Evolutionary conservation across 2,888 invertebrate genomes (phyloP).

Genomic region (Trachelus stipa): DNA sequence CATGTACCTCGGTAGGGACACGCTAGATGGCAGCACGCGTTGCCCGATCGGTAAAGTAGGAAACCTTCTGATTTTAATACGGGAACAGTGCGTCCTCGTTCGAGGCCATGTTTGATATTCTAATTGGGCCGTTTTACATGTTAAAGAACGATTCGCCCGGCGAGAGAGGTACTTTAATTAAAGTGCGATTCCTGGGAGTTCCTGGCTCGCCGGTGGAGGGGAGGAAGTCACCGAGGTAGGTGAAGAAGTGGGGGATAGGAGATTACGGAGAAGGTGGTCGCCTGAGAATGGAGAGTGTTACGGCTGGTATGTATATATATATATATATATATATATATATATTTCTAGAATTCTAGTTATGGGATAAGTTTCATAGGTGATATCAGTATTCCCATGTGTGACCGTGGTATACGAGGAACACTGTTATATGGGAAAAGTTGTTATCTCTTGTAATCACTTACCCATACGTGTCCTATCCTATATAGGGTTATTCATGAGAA

Average conservation of each 20-base stretch:
- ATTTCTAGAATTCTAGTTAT: neutral
- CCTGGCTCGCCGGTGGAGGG: neutral
- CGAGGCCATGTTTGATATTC: slow-evolving; percentile 56
- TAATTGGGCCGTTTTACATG: slow-evolving; percentile 56
- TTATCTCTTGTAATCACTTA: neutral
- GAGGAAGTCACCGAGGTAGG: neutral
- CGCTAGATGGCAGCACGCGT: neutral
- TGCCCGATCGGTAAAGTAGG: neutral
- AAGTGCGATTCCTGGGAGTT: slow-evolving; percentile 19
- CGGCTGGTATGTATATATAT: neutral
- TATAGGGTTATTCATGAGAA: no score
- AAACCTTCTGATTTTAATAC: neutral
- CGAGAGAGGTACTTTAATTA: slow-evolving; percentile 48
- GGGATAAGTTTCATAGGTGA: neutral
- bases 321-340: neutral
- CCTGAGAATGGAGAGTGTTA: slow-evolving; percentile 23
- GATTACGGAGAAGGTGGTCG: slow-evolving; percentile 15
- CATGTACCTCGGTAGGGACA: neutral
- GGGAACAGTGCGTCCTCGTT: slow-evolving; percentile 15
- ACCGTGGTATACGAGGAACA: neutral
- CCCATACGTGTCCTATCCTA: neutral
- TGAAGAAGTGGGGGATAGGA: neutral
- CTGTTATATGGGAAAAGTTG: neutral
- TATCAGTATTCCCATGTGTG: neutral
- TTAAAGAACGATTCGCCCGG: slow-evolving; percentile 49